Conservation (phyloP, 2,888 invertebrate species). For the Nephrotoma guestfalica region DNA sequence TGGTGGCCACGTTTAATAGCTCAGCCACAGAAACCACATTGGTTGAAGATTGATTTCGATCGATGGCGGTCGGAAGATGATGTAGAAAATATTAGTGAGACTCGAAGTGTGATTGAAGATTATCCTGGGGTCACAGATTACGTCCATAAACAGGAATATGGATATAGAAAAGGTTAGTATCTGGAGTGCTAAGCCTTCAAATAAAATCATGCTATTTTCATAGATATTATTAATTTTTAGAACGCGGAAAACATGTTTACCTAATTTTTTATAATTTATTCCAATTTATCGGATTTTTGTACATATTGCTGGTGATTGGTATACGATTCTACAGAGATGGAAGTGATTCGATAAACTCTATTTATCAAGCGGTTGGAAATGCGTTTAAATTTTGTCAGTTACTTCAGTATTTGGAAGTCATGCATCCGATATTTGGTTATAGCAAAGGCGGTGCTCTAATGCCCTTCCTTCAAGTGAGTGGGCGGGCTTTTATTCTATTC, state of each 20-base stretch:
- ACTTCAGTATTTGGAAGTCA: slow-evolving; percentile 70
- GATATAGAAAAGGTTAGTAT: slow-evolving; percentile 53
- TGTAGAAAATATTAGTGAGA: slow-evolving; percentile 49
- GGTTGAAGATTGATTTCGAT: slow-evolving; percentile 85
- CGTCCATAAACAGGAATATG: slow-evolving; percentile 60
- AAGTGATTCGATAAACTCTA: slow-evolving; percentile 48
- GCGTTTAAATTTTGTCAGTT: slow-evolving; percentile 70
- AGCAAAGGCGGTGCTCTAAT: slow-evolving; percentile 61
- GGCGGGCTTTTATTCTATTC: slow-evolving; percentile 66
- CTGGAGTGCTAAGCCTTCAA: neutral
- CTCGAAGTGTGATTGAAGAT: slow-evolving; percentile 57
- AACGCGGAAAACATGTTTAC: slow-evolving; percentile 69
- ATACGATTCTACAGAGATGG: slow-evolving; percentile 65
- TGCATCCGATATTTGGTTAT: slow-evolving; percentile 81
- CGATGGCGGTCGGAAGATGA: slow-evolving; percentile 68
- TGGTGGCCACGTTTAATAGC: slow-evolving; percentile 81
- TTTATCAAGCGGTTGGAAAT: slow-evolving; percentile 58
- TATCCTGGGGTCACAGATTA: slow-evolving; percentile 62
- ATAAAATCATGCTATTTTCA: slow-evolving; percentile 7
- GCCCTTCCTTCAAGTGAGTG: slow-evolving; percentile 65
- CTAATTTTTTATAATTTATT: slow-evolving; percentile 77
- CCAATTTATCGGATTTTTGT: slow-evolving; percentile 75
- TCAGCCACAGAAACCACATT: slow-evolving; percentile 70
- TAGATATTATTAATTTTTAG: slow-evolving; percentile 34
- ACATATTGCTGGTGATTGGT: slow-evolving; percentile 55